Evolutionary conservation across 2,888 invertebrate genomes (phyloP).

Genomic region (Pollenia amentaria): DNA sequence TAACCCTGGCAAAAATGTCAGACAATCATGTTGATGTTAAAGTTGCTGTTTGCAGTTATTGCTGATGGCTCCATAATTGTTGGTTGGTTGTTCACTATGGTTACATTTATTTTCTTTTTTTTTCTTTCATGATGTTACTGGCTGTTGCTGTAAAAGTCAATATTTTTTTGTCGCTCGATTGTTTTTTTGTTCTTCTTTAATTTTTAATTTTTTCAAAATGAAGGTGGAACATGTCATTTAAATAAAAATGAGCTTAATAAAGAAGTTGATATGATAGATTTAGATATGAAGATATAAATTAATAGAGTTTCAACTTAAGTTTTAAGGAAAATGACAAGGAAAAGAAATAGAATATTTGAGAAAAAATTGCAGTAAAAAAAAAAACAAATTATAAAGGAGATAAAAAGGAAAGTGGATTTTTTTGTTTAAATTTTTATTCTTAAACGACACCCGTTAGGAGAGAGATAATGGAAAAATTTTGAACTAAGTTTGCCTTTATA

Average conservation of each 20-base stretch:
- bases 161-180: conserved; percentile 33
- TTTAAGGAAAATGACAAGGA: neutral
- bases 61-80: conserved; percentile 58
- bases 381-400: neutral
- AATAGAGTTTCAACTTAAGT: conserved; percentile 10
- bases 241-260: conserved; percentile 39
- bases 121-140: conserved; percentile 14
- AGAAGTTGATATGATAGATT: conserved; percentile 19
- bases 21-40: conserved; percentile 55
- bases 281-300: neutral
- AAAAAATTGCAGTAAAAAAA: neutral
- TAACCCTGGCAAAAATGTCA: conserved; percentile 60
- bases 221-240: conserved; percentile 33
- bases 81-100: conserved; percentile 50
- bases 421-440: too few species aligned
- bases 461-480: too few species aligned
- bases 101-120: conserved; percentile 23
- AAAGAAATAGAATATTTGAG: neutral
- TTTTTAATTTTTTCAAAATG: conserved; percentile 15
- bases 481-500: too few species aligned
- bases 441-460: too few species aligned
- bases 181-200: neutral
- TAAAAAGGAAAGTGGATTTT: neutral
- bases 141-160: conserved; percentile 32
- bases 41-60: conserved; percentile 60